Evolutionary conservation across 2,797 vertebrate genomes (phyloP).

Genomic region (Cynopterus sphinx): DNA sequence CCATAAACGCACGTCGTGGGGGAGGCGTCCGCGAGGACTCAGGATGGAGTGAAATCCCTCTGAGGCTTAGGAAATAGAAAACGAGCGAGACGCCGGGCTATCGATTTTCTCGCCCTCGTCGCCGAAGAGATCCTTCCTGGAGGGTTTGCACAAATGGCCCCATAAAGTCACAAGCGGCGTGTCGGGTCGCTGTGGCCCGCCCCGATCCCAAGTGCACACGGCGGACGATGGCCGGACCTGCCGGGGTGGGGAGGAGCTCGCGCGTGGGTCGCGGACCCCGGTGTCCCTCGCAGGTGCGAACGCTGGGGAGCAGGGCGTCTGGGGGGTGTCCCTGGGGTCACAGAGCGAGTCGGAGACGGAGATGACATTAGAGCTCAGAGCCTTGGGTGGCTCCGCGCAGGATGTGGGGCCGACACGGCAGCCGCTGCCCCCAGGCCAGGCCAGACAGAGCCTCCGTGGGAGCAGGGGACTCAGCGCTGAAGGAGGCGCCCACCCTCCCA

Average conservation of each 20-base stretch:
- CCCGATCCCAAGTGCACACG: neutral
- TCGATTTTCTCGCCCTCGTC: constrained; percentile 54
- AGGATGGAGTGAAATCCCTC: constrained; percentile 48
- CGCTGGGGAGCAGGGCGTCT: rapidly evolving
- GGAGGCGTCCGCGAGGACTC: neutral
- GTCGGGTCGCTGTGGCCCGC: constrained; percentile 19
- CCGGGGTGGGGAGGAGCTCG: neutral
- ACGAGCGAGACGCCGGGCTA: constrained; percentile 56
- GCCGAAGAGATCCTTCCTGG: constrained; percentile 69
- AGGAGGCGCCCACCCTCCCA: neutral
- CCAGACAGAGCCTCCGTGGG: neutral
- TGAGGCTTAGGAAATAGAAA: constrained; percentile 68
- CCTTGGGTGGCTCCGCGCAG: neutral
- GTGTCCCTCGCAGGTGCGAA: too few relatives aligned
- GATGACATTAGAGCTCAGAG: neutral
- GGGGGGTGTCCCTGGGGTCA: neutral
- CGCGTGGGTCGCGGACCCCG: neutral
- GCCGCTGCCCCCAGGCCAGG: neutral
- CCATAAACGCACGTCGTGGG: neutral
- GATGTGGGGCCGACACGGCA: neutral
- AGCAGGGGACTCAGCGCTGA: neutral
- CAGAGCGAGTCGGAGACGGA: neutral
- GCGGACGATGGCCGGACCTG: neutral
- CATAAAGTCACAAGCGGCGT: constrained; percentile 53
- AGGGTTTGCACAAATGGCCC: constrained; percentile 70